Conservation (phyloP, 2,797 vertebrate genomes). For the Fratercula arctica region DNA sequence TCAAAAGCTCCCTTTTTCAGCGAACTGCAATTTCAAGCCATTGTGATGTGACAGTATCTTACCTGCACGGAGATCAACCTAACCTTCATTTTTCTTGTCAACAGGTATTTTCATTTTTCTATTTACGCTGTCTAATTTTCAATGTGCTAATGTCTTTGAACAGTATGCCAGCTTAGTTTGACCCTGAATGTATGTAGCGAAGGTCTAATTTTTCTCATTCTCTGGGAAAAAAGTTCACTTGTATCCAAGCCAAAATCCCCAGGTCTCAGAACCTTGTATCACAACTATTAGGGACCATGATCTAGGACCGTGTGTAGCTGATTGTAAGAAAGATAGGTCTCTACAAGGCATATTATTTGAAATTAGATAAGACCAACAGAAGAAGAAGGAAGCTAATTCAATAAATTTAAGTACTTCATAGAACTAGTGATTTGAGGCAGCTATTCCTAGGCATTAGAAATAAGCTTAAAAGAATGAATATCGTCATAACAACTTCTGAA, state of each 20-base stretch:
- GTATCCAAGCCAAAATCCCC: not conserved
- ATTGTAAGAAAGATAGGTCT: not conserved
- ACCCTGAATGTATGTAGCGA: not conserved
- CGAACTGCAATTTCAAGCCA: not conserved
- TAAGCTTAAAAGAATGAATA: not conserved
- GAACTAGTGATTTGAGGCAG: not conserved
- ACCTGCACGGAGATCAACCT: not conserved
- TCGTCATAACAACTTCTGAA: not conserved
- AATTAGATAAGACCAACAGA: not conserved
- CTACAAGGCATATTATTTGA: not conserved
- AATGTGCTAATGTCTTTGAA: not conserved
- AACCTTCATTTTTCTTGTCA: not conserved
- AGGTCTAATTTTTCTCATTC: not conserved
- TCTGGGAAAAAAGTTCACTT: not conserved
- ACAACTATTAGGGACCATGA: not conserved
- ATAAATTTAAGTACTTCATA: not conserved
- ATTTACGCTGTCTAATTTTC: not conserved
- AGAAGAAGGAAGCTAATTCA: not conserved
- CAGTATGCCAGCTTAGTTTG: not conserved
- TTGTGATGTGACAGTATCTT: not conserved
- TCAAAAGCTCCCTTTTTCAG: not conserved
- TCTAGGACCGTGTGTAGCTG: not conserved
- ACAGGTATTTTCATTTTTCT: not conserved
- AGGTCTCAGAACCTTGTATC: not conserved
- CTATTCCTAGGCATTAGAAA: not conserved